phyloP scores from a whole-genome alignment of 2,797 vertebrate species.

The Epinephelus coioides region DNA sequence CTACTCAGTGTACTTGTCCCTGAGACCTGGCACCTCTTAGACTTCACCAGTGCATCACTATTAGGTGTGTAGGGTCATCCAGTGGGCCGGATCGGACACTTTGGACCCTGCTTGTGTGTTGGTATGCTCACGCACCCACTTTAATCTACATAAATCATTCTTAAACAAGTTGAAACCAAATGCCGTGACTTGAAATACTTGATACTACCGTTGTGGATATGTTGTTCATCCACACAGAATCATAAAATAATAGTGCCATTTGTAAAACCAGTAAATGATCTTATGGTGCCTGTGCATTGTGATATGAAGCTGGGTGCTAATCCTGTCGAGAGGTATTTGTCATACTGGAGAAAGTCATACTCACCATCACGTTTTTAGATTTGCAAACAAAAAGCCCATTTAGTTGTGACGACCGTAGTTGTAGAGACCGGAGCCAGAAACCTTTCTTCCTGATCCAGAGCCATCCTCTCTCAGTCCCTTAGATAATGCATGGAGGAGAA shows the following conservation, averaged over 20 bases:
- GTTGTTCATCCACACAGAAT: no score
- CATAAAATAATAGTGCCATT: background rate
- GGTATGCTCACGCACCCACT: conserved; percentile 8
- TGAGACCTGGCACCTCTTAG: no score
- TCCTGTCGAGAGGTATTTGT: conserved; percentile 47
- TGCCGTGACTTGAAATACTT: background rate
- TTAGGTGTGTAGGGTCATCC: no score
- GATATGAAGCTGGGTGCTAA: background rate
- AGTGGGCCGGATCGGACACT: no score
- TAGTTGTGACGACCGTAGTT: conserved; percentile 52
- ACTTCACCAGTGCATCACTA: no score
- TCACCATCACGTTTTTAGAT: conserved; percentile 61
- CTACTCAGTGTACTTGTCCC: no score
- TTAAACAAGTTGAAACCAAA: no score
- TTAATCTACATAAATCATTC: background rate
- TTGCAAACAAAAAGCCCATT: conserved; percentile 58
- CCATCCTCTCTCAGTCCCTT: conserved; percentile 23
- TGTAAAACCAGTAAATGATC: background rate
- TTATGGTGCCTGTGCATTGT: background rate
- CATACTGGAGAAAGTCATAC: conserved; percentile 54
- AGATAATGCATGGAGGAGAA: conserved; percentile 16
- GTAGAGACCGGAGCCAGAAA: conserved; percentile 48
- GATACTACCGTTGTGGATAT: no score
- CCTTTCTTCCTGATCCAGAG: conserved; percentile 28
- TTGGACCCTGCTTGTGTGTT: conserved; percentile 8